Evolutionary conservation across 2,797 vertebrate genomes (phyloP), one percentile per base, ranked within the genome.

Genomic region (Thaleichthys pacificus): DNA sequence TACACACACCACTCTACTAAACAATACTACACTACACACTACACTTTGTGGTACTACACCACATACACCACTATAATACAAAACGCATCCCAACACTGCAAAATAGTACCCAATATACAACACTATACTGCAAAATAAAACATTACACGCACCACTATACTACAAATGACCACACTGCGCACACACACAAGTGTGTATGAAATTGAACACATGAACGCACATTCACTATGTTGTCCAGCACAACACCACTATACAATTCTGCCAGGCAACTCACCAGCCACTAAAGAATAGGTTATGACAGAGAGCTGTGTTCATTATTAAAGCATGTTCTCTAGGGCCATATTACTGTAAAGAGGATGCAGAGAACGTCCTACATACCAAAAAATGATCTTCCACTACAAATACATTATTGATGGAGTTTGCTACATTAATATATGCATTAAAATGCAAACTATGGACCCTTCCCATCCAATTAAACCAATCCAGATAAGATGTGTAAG

Each of bases 371-470:
- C 28, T 21, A 35, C n/a, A 61, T 32, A 28, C 49, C 7, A 61
- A 26, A 61, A 26, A 19, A 32, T 8, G 5, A 47, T 47, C 22
- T 54, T 73, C 24, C 74, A 78, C 49, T 14, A 71, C 26, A 21
- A 2, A 82, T 90, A 79, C 85, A 91, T 87, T 85, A 88, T 90
- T 82, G 72, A 89, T 87, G 70, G 49, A 69, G 76, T 85, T 82
- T 81, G 81, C 69, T 22, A 70, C 80, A 85, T 83, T 78, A 76
- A 89, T 80, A 77, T 49, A 89, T 80, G 77, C 74, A 80, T 66
- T 69, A 66, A 66, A 47, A 82, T 72, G 72, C 79, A 58, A 62
- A 77, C 73, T 0, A 19, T 74, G 4, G 22, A 74, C 74, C 42
- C 0, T 63, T 64, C 78, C 57, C 69, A 74, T 72, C 68, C 66